Base-by-base conservation (phyloP, 2,113 vertebrate genomes). In the Perca fluviatilis region DNA sequence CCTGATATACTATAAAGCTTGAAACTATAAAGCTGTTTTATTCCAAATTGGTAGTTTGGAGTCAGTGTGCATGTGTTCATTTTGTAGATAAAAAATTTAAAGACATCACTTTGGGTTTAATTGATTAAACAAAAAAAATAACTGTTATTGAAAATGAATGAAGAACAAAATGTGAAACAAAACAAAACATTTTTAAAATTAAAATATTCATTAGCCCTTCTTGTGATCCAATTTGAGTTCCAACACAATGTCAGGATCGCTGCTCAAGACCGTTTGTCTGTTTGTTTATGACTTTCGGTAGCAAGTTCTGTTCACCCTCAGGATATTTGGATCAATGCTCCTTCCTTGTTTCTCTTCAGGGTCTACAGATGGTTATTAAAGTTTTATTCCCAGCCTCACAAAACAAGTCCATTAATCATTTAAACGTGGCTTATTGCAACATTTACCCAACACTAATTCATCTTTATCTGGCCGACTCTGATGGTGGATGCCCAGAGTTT, bases 321-420 rank as follows among this genome's bases (percentile, higher is more conserved):
- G 74, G 91, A 74, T 70, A 79, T 84, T 82, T 86, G 84, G 85
- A 88, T 87, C 77, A 30, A 46, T 62, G 36, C 61, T 78, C 25
- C n/a, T 51, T 67, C 36, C 25, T 9, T 27, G 50, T 56, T 53
- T 77, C 11, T 80, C 74, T 57, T 74, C 57, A 46, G 79, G 74
- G 60, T 79, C 67, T 69, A 62, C 86, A 84, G 78, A 89, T 86
- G 86, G 84, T 79, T 89, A 82, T 93, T 85, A 87, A 88, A 89
- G 74, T 84, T 88, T 82, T 25, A 88, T 86, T 23, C 30, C 14
- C 72, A 33, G 62, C 74, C 77, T 85, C 15, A 57, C 51, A 73
- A 84, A 90, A 87, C 15, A 19, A 61, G 73, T 85, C 68, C 47
- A 84, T 93, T 83, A 1, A 82, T 90, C 83, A 89, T 83, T 86